Conservation (phyloP, 2,888 invertebrate species). For the Erpobdella octoculata region DNA sequence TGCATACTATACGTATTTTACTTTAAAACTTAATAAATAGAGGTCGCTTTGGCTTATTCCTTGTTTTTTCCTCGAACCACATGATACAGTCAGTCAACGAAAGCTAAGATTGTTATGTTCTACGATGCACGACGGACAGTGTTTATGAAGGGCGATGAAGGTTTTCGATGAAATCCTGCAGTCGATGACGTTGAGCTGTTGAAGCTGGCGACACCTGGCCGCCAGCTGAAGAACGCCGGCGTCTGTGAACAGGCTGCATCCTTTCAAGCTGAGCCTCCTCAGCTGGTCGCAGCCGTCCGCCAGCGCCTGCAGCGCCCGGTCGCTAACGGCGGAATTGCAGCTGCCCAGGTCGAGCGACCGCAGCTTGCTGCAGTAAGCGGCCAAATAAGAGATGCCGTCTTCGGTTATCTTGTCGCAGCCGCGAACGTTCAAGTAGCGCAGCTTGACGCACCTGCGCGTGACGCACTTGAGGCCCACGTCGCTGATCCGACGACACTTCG, state of each 20-base stretch:
- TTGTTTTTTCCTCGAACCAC: too few species aligned
- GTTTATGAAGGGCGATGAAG: slow-evolving; percentile 69
- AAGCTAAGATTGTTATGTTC: slow-evolving; percentile 77
- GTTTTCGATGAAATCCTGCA: slow-evolving; percentile 85
- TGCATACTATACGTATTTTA: too few species aligned
- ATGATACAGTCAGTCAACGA: neutral
- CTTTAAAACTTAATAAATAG: too few species aligned
- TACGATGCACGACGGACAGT: slow-evolving; percentile 79
- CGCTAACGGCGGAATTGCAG: slow-evolving; percentile 72
- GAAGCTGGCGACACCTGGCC: slow-evolving; percentile 78
- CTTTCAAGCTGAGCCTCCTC: slow-evolving; percentile 77
- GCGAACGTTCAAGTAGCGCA: slow-evolving; percentile 76
- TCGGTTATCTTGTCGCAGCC: slow-evolving; percentile 91
- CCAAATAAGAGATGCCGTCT: slow-evolving; percentile 76
- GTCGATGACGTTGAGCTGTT: slow-evolving; percentile 85
- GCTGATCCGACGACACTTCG: slow-evolving; percentile 76
- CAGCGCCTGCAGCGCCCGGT: slow-evolving; percentile 74
- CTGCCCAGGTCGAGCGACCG: slow-evolving; percentile 83
- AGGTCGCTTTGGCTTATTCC: too few species aligned
- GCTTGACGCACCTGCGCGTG: slow-evolving; percentile 76
- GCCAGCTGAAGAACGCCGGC: slow-evolving; percentile 78
- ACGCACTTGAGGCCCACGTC: slow-evolving; percentile 76
- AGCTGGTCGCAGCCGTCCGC: slow-evolving; percentile 71
- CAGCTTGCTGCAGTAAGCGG: slow-evolving; percentile 74
- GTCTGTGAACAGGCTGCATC: slow-evolving; percentile 83